Conservation (phyloP, 2,888 invertebrate genomes). For the Fragum fragum region DNA sequence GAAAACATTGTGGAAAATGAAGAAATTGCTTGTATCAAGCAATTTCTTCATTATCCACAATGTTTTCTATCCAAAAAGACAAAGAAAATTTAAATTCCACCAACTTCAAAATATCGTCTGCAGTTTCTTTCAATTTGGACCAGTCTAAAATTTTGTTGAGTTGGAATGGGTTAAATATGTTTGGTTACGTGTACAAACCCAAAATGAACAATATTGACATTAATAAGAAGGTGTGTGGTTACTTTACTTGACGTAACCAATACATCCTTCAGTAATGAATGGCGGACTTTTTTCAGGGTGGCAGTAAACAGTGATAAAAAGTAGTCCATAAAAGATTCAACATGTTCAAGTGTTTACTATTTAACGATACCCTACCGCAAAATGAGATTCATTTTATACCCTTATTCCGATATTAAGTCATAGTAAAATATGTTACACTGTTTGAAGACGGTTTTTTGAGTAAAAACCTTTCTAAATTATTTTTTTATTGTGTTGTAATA, state of each 20-base stretch:
- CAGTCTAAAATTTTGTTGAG: no score
- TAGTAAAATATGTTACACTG: no score
- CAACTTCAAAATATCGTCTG: no score
- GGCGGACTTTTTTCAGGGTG: constrained; percentile 15
- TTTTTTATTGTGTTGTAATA: no score
- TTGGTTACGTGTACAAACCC: no score
- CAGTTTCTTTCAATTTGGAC: no score
- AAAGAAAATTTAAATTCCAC: no score
- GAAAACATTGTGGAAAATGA: constrained; percentile 13
- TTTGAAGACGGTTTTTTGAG: no score
- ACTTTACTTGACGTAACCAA: constrained; percentile 21
- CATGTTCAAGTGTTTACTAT: constrained; percentile 33
- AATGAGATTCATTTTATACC: constrained; percentile 17
- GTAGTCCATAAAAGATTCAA: constrained; percentile 28
- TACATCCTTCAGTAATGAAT: constrained; percentile 14
- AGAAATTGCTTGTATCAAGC: constrained; percentile 5
- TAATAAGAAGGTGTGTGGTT: background rate
- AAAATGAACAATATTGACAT: background rate
- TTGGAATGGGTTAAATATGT: no score
- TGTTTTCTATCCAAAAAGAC: no score
- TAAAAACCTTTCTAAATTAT: no score
- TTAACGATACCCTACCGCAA: constrained; percentile 29
- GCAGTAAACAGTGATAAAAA: constrained; percentile 25
- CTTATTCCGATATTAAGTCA: background rate
- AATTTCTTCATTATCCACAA: background rate